Base-by-base conservation (phyloP, 2,888 invertebrate genomes). In the Erebia epiphron region DNA sequence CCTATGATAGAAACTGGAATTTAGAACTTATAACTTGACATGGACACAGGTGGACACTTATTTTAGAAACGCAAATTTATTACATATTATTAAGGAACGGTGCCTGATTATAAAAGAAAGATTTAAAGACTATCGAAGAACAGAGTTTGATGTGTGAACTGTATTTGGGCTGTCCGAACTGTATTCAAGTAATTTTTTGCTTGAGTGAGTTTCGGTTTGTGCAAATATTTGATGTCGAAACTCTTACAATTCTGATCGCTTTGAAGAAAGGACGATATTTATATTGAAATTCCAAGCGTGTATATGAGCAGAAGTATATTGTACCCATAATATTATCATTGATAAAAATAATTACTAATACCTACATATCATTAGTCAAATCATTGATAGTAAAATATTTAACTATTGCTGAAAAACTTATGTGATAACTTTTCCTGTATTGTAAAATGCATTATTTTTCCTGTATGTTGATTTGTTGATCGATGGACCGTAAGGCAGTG, bases 111-210 rank as follows among this genome's bases (percentile, higher is more conserved):
- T 56, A 43, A 58, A 67, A 43, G 65, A 68, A 57, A 62, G 60
- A 68, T 73, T 63, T 85, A 87, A 89, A 86, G 86, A 86, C 90
- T 56, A 91, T 88, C 87, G 85, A 89, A 91, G 89, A 86, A 89
- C 89, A 84, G 85, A 89, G 87, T 90, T 91, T 87, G 88, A 90
- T 87, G 88, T 88, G 87, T 86, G 88, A 86, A 84, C 83, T 80
- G 80, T 89, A 91, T 91, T 90, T 90, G 86, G 86, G 80, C 82
- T 83, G 87, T 85, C 85, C 86, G 87, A 85, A 80, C 81, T 81
- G 83, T 87, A 89, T 91, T 89, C 89, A 90, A 91, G 91, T 91
- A 80, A 91, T 92, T 92, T 91, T 90, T 89, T 90, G 87, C 87
- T 86, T 80, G 85, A 82, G 72, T 81, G 84, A 89, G 87, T 88